Percentiles rank a stretch among this genome's conserved stretches.
These are phyloP conservation scores for Epirrhoe tristata DNA, from an alignment of 2,888 invertebrate species.

Conservation along the genomic window DNA sequence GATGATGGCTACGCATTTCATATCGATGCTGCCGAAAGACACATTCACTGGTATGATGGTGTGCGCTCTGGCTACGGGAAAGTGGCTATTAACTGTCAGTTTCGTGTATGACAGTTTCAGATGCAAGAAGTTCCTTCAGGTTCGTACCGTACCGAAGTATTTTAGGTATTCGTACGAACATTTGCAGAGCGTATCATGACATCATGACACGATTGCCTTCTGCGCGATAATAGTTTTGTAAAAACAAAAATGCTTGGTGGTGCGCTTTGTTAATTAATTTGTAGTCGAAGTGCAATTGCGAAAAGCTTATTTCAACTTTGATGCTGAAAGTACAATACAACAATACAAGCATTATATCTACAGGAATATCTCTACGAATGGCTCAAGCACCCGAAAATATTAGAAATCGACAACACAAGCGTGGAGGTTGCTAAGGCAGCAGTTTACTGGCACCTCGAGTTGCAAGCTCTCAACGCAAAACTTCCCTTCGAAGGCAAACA, in stretches of 20 bases:
- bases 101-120: slow-evolving; percentile 79
- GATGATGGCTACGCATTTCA: slow-evolving; percentile 79
- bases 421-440: slow-evolving; percentile 79
- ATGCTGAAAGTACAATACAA: no score
- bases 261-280: no score
- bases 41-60: slow-evolving; percentile 82
- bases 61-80: slow-evolving; percentile 78
- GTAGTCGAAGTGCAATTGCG: no score
- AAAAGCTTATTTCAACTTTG: background rate
- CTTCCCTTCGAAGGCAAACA: slow-evolving; percentile 80
- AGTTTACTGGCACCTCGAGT: slow-evolving; percentile 73
- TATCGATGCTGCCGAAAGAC: slow-evolving; percentile 74
- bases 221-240: no score
- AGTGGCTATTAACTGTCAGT: slow-evolving; percentile 75
- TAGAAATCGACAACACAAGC: slow-evolving; percentile 76
- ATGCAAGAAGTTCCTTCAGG: slow-evolving; percentile 76
- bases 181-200: no score
- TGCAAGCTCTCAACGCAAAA: slow-evolving; percentile 63
- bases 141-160: slow-evolving; percentile 39
- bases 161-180: background rate
- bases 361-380: slow-evolving; percentile 80
- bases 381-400: slow-evolving; percentile 78
- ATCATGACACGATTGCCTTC: no score
- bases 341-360: background rate
- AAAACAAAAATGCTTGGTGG: no score